These are phyloP conservation scores for Probaryconus sp. DNA, from an alignment of 1,140 invertebrate genomes.

Conservation along the genomic window DNA sequence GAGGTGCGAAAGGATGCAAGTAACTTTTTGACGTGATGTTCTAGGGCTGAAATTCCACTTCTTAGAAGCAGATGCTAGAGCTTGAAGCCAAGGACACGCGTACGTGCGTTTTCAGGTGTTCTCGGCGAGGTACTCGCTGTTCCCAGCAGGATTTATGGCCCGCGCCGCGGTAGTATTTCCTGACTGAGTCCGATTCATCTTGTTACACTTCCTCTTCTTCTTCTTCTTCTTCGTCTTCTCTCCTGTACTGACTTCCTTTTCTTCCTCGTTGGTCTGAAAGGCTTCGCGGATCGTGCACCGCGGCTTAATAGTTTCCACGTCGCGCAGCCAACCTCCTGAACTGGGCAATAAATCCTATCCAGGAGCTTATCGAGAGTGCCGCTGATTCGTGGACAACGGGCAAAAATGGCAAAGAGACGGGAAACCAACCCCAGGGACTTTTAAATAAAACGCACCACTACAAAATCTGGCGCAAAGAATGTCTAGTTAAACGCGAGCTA, in stretches of 20 bases:
- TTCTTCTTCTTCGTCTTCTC: too few relatives aligned
- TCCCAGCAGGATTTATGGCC: constrained; percentile 55
- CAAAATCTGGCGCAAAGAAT: constrained; percentile 49
- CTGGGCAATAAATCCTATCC: constrained; percentile 70
- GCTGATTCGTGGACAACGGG: constrained; percentile 39
- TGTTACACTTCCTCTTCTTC: constrained; percentile 54
- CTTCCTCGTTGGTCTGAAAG: constrained; percentile 39
- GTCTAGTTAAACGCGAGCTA: constrained; percentile 25
- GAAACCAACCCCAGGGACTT: constrained; percentile 62
- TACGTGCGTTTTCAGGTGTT: constrained; percentile 63
- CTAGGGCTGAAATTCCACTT: constrained; percentile 41
- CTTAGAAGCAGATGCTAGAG: constrained; percentile 51
- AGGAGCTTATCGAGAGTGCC: constrained; percentile 60
- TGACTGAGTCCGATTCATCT: constrained; percentile 50
- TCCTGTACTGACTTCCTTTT: too few relatives aligned
- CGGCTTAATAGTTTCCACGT: constrained; percentile 70
- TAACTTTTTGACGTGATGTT: constrained; percentile 37
- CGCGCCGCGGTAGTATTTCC: constrained; percentile 51
- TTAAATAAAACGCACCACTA: constrained; percentile 36
- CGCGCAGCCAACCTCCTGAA: constrained; percentile 63
- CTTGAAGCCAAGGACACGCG: constrained; percentile 64
- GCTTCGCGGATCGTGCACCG: constrained; percentile 61
- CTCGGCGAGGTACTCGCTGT: constrained; percentile 52
- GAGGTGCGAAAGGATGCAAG: constrained; percentile 33
- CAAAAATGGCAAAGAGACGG: constrained; percentile 42